A percentile compares a stretch with the other conserved stretches of the same genome.
Evolutionary conservation across 2,888 invertebrate genomes (phyloP).

Genomic region (Noctuana brunneofusca): DNA sequence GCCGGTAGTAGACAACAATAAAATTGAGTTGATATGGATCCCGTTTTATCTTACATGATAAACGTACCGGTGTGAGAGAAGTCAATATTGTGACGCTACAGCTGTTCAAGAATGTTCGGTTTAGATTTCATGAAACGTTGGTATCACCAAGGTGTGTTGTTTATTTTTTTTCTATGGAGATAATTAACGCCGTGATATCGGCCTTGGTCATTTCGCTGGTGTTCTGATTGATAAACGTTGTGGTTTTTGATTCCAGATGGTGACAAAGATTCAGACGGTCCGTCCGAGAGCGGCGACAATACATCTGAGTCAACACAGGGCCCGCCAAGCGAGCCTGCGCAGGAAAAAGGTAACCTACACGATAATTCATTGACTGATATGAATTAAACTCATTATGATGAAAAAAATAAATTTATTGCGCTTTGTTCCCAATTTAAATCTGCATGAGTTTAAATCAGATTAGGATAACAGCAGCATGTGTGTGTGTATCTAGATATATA

Average conservation of each 20-base stretch:
- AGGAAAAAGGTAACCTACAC: constrained; percentile 74
- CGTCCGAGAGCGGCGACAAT: constrained; percentile 79
- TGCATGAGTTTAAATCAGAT: neutral
- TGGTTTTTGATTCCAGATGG: constrained; percentile 67
- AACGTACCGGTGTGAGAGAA: constrained; percentile 61
- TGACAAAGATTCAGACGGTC: constrained; percentile 79
- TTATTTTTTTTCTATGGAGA: constrained; percentile 31
- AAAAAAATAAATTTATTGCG: neutral
- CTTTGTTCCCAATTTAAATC: neutral
- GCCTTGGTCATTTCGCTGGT: constrained; percentile 39
- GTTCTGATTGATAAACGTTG: constrained; percentile 46
- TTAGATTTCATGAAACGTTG: constrained; percentile 77
- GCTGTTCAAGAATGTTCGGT: constrained; percentile 69
- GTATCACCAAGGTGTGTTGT: constrained; percentile 72
- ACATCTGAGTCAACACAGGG: constrained; percentile 77
- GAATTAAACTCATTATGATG: neutral
- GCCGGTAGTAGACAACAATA: constrained; percentile 28
- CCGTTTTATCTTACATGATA: constrained; percentile 66
- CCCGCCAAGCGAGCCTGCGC: constrained; percentile 71
- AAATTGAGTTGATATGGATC: constrained; percentile 52
- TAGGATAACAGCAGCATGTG: neutral
- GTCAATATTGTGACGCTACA: constrained; percentile 50
- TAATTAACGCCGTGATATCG: constrained; percentile 15
- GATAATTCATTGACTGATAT: neutral
- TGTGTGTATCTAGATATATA: neutral